Conservation (phyloP, 2,797 vertebrate species). For the Characodon lateralis region DNA sequence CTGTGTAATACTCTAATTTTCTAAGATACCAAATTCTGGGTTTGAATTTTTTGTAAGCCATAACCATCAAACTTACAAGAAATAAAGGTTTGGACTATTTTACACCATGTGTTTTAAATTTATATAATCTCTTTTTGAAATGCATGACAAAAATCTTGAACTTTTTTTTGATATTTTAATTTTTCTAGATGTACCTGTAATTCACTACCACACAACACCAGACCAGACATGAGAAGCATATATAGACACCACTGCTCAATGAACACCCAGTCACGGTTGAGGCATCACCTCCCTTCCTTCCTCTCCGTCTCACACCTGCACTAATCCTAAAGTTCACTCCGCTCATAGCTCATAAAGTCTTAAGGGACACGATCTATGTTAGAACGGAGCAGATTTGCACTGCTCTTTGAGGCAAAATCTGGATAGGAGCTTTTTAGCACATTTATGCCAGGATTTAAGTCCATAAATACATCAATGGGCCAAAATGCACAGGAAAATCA, state of each 20-base stretch:
- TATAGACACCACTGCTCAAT: not conserved
- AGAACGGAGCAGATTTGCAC: not conserved
- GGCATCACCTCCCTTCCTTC: conserved; percentile 23
- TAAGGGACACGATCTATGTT: conserved; percentile 20
- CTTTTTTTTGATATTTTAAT: too few relatives aligned
- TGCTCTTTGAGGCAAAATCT: not conserved
- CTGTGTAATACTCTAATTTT: too few relatives aligned
- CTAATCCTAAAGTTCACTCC: conserved; percentile 23
- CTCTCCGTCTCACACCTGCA: conserved; percentile 10
- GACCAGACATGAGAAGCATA: not conserved
- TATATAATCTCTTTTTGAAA: too few relatives aligned
- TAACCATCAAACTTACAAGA: too few relatives aligned
- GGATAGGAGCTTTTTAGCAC: conserved; percentile 2
- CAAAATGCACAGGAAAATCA: not conserved
- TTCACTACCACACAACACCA: not conserved
- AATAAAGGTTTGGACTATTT: too few relatives aligned
- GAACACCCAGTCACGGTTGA: conserved; percentile 31
- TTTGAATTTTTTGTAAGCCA: too few relatives aligned
- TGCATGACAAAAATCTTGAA: too few relatives aligned
- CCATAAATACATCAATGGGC: conserved; percentile 11
- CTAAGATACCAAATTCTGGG: too few relatives aligned
- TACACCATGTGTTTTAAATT: too few relatives aligned
- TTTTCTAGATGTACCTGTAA: too few relatives aligned
- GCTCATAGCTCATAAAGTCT: conserved; percentile 38
- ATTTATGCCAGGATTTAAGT: conserved; percentile 5